Percentiles rank a stretch among this genome's conserved stretches.
phyloP scores from a whole-genome alignment of 2,888 invertebrate genomes.

The Tinea trinotella region DNA sequence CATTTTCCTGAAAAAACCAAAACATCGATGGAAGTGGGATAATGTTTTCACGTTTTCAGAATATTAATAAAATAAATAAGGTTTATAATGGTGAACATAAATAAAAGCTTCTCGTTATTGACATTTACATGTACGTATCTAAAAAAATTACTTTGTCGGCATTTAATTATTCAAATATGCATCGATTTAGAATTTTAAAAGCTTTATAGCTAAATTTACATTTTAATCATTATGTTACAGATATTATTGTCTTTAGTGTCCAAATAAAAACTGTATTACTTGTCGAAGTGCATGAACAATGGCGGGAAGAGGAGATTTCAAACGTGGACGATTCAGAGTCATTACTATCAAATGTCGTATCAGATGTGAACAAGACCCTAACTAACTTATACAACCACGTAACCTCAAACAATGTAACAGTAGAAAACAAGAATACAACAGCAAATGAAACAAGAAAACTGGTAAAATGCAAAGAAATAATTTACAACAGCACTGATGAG shows the following conservation, averaged over 20 bases:
- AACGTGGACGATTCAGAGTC: slow-evolving; percentile 64
- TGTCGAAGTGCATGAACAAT: slow-evolving; percentile 29
- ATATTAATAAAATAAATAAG: slow-evolving; percentile 1
- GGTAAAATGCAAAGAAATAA: slow-evolving; percentile 54
- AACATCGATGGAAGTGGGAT: neutral
- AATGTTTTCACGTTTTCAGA: neutral
- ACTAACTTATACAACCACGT: slow-evolving; percentile 59
- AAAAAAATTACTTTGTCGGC: neutral
- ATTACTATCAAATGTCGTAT: slow-evolving; percentile 55
- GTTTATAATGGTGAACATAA: neutral
- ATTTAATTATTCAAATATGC: neutral
- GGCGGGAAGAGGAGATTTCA: slow-evolving; percentile 32
- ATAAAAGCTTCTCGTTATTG: neutral
- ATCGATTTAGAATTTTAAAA: neutral
- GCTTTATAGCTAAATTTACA: neutral
- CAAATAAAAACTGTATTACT: slow-evolving; percentile 56
- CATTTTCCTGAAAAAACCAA: neutral
- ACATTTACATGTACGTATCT: neutral
- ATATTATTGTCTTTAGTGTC: slow-evolving; percentile 30
- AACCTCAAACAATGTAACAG: slow-evolving; percentile 52
- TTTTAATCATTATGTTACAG: slow-evolving; percentile 30
- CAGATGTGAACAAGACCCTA: slow-evolving; percentile 60
- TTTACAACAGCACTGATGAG: slow-evolving; percentile 41
- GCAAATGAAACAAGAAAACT: slow-evolving; percentile 57
- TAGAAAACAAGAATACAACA: slow-evolving; percentile 40